Evolutionary conservation across 2,113 vertebrate species (phyloP), one percentile per base, ranked within the genome.

Genomic region (Psophia crepitans): DNA sequence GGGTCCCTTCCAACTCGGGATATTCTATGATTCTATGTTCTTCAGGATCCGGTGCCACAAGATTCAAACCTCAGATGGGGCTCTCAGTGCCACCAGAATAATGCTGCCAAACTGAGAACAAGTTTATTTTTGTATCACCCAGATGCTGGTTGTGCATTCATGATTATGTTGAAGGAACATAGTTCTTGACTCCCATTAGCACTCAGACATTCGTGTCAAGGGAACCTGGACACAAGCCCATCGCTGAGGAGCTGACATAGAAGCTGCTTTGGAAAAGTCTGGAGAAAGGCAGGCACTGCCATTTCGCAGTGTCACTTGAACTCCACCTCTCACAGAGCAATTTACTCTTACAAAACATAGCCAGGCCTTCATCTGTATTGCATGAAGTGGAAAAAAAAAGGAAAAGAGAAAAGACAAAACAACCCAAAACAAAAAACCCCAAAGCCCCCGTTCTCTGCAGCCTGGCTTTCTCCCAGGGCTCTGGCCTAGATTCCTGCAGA

Each of bases 91-190:
- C 71, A 73, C 63, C 30, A 21, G n/a, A 75, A 32, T 12, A 53
- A 58, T 8, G 41, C 14, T 56, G 32, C n/a, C n/a, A 28, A 76
- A 61, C 4, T 19, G n/a, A 69, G 73, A 88, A 63, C 26, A 51
- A 58, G 60, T 60, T 57, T 48, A 48, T 19, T 61, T 78, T 74
- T 33, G 6, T 54, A 19, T 60, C 3, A 0, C 27, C 33, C 10
- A 89, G n/a, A 26, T 33, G 21, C 26, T 43, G 15, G 17, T 8
- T 46, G 30, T 64, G 21, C 30, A 33, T 9, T 57, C 26, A 39
- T 0, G 0, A 19, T 48, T 46, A 58, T 0, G 0, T 3, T 41
- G 74, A 56, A 87, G 35, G 5, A 65, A 51, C 8, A 3, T 2
- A 39, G 60, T 6, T 82, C 69, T 37, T 37, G 7, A 44, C 13